Evolutionary conservation across 2,888 invertebrate species (phyloP).

Genomic region (Drosophila maculinotata): DNA sequence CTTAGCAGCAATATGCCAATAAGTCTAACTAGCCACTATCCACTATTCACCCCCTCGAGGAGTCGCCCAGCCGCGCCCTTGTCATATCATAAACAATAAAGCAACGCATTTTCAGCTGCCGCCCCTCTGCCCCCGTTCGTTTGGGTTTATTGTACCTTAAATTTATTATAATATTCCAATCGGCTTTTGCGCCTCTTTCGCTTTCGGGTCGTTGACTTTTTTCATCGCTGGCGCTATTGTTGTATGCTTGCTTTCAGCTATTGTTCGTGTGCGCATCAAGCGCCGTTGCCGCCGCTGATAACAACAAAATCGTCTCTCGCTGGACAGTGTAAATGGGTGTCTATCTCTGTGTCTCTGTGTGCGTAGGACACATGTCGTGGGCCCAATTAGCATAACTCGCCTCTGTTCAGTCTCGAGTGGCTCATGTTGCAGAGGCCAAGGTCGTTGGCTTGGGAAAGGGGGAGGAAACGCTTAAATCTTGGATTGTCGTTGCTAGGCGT

Average conservation of each 20-base stretch:
- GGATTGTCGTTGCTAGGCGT: constrained; percentile 13
- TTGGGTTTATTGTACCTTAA: constrained; percentile 78
- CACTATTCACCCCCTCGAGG: neutral
- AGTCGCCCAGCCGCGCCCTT: constrained; percentile 46
- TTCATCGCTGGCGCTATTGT: constrained; percentile 54
- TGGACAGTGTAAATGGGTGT: constrained; percentile 39
- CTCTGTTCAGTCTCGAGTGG: constrained; percentile 5
- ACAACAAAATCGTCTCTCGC: constrained; percentile 35
- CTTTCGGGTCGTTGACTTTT: constrained; percentile 77
- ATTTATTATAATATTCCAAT: constrained; percentile 74
- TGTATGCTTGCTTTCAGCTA: constrained; percentile 49
- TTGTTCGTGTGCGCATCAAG: constrained; percentile 54
- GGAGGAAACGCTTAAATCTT: neutral
- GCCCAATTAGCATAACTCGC: constrained; percentile 54
- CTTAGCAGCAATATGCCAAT: constrained; percentile 19
- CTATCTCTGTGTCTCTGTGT: constrained; percentile 6
- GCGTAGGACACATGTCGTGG: constrained; percentile 32
- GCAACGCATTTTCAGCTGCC: constrained; percentile 28
- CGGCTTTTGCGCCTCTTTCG: constrained; percentile 52
- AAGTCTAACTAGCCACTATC: constrained; percentile 21
- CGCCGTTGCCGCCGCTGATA: constrained; percentile 44
- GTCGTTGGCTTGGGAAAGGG: constrained; percentile 43
- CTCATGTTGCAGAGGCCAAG: constrained; percentile 43
- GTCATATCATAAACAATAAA: constrained; percentile 16
- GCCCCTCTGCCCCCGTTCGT: constrained; percentile 9